Percentiles rank a stretch among this genome's conserved stretches.
phyloP scores from a whole-genome alignment of 2,797 vertebrate species.

The Poeciliopsis infans region DNA sequence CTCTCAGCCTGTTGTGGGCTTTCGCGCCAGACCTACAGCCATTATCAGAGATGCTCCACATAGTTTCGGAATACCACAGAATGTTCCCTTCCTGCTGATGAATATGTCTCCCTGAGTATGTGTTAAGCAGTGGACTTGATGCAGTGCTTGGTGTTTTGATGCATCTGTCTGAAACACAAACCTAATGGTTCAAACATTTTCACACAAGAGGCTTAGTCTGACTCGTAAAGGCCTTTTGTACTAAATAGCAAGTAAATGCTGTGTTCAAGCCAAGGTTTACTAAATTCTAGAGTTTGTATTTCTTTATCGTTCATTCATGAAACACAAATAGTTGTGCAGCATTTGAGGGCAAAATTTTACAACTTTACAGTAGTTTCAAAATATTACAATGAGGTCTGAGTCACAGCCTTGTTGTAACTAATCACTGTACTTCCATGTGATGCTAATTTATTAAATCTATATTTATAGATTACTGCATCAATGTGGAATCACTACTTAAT shows the following conservation, averaged over 20 bases:
- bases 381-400: neutral
- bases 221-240: constrained; percentile 58
- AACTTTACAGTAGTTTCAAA: neutral
- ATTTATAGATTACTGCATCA: neutral
- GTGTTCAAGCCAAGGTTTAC: constrained; percentile 48
- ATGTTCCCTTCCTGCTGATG: constrained; percentile 53
- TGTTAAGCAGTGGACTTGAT: constrained; percentile 9
- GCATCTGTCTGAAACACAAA: neutral
- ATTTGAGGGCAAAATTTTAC: neutral
- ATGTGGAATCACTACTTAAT: neutral
- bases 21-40: constrained; percentile 36
- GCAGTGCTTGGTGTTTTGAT: neutral
- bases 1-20: constrained; percentile 63
- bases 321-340: constrained; percentile 14
- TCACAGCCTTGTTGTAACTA: neutral
- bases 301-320: constrained; percentile 27
- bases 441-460: neutral
- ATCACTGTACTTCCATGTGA: neutral
- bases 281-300: constrained; percentile 46
- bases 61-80: constrained; percentile 54
- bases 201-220: constrained; percentile 41
- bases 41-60: constrained; percentile 34
- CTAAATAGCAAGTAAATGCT: constrained; percentile 68
- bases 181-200: neutral
- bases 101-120: constrained; percentile 32